A percentile compares a stretch with the other conserved stretches of the same genome.
Evolutionary conservation across 2,797 vertebrate genomes (phyloP).

Genomic region (Semaprochilodus insignis): DNA sequence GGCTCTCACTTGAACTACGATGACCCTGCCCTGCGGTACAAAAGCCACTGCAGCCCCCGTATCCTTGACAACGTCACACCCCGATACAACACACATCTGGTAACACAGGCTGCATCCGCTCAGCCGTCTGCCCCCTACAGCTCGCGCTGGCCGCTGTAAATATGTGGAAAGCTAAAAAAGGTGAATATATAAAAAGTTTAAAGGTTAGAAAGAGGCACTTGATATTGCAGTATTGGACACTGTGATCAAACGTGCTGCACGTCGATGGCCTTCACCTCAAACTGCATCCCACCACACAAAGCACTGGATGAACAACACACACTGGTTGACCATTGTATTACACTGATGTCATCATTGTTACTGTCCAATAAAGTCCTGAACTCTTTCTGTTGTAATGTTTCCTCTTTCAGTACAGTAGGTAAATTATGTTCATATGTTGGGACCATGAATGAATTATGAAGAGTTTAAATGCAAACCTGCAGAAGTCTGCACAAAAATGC

Average conservation of each 20-base stretch:
- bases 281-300: no score
- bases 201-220: no score
- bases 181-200: slow-evolving; percentile 7
- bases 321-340: neutral
- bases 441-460: no score
- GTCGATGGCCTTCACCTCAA: neutral
- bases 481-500: no score
- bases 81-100: slow-evolving; percentile 59
- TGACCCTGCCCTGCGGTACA: slow-evolving; percentile 80
- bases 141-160: neutral
- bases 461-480: no score
- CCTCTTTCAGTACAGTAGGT: neutral
- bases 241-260: neutral
- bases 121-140: neutral
- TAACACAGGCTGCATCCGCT: slow-evolving; percentile 50
- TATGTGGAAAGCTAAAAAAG: slow-evolving; percentile 1
- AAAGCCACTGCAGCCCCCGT: slow-evolving; percentile 79
- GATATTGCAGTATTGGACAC: no score
- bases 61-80: slow-evolving; percentile 71
- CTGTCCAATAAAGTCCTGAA: neutral
- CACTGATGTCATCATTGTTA: neutral
- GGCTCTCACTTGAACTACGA: slow-evolving; percentile 77
- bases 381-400: neutral
- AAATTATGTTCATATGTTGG: neutral
- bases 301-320: no score